Conservation (phyloP, 1,140 invertebrate genomes). For the Oedothorax gibbosus region DNA sequence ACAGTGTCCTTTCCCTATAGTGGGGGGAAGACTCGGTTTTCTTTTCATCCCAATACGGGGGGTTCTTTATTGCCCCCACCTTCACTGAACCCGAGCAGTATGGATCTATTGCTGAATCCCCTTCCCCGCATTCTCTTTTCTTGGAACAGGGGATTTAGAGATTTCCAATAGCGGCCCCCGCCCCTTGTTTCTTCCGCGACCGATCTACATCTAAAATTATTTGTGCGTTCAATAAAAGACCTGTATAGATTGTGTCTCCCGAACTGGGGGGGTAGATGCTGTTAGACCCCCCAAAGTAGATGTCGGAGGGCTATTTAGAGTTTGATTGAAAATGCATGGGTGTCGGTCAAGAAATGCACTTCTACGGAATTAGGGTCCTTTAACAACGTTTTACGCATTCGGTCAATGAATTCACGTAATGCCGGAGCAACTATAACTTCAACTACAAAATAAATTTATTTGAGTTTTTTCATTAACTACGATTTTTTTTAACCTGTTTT, state of each 20-base stretch:
- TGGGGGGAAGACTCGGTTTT: not conserved
- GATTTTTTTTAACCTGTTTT: no score
- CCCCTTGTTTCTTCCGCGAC: constrained; percentile 11
- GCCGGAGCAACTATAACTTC: no score
- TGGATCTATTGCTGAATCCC: constrained; percentile 37
- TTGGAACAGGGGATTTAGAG: constrained; percentile 25
- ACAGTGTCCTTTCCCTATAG: no score
- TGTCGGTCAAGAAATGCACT: no score
- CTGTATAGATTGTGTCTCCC: constrained; percentile 7
- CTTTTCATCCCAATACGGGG: constrained; percentile 16
- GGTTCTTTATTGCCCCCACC: constrained; percentile 35
- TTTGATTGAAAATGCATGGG: no score
- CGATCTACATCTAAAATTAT: constrained; percentile 51
- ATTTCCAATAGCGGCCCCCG: constrained; percentile 44
- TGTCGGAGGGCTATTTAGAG: no score
- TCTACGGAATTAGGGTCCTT: no score
- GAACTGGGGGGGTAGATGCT: not conserved
- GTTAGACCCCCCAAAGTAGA: no score
- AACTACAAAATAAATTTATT: no score
- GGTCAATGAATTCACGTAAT: no score
- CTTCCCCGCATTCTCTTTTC: constrained; percentile 9
- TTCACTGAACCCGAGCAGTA: constrained; percentile 32
- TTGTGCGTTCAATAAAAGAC: constrained; percentile 31
- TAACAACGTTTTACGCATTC: no score
- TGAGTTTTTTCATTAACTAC: no score